These are phyloP conservation scores for Brachionus asplanchnoidis DNA, from an alignment of 1,140 invertebrate species.

Conservation along the genomic window DNA sequence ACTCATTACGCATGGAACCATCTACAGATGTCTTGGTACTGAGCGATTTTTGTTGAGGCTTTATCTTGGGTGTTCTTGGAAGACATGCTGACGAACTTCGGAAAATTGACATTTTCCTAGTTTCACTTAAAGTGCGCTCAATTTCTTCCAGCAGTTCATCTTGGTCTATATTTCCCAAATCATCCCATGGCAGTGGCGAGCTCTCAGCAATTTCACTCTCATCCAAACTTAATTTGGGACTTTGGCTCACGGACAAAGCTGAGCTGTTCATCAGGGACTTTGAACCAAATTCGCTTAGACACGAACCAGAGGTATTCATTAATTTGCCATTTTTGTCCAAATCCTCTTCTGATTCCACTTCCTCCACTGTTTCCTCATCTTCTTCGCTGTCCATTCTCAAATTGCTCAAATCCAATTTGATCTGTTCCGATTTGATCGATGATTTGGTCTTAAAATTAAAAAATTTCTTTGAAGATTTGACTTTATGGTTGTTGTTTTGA, in stretches of 20 bases:
- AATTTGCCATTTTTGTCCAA: not conserved
- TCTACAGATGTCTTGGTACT: not conserved
- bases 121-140: not conserved
- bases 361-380: not conserved
- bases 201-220: not conserved
- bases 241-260: not conserved
- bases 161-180: not conserved
- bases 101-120: not conserved
- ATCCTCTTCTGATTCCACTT: not conserved
- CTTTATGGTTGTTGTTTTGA: not conserved
- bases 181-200: not conserved
- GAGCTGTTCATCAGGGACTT: constrained; percentile 4
- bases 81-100: not conserved
- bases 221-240: not conserved
- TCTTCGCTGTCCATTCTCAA: not conserved
- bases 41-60: not conserved
- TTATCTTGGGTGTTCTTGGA: not conserved
- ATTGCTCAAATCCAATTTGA: not conserved
- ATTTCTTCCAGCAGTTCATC: not conserved
- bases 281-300: not conserved
- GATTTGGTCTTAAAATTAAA: not conserved
- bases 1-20: constrained; percentile 41
- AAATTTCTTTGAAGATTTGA: not conserved
- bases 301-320: not conserved
- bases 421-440: not conserved